Conservation (phyloP, 2,888 invertebrate genomes). For the Tribolium freemani region DNA sequence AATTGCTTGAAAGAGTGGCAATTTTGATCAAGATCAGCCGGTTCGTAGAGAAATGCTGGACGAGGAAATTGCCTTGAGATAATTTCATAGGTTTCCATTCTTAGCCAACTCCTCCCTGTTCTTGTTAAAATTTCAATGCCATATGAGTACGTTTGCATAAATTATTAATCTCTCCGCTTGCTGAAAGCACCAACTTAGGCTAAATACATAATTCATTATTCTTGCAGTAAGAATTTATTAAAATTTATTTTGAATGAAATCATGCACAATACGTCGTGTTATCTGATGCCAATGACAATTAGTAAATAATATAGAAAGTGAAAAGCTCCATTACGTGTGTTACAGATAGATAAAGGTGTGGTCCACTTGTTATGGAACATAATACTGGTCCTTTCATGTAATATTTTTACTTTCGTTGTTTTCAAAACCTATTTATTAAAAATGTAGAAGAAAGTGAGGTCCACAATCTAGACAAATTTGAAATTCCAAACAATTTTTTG, state of each 20-base stretch:
- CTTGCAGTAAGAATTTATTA: not conserved
- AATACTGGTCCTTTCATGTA: slow-evolving; percentile 4
- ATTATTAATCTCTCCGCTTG: slow-evolving; percentile 14
- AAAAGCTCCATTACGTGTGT: slow-evolving; percentile 33
- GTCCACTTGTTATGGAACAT: slow-evolving; percentile 27
- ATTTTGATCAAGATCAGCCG: slow-evolving; percentile 43
- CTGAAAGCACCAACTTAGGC: slow-evolving; percentile 2
- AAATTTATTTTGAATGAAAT: too few relatives aligned
- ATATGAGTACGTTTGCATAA: slow-evolving; percentile 26
- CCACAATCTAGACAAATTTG: slow-evolving; percentile 5
- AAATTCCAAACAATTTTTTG: not conserved
- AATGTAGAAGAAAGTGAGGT: slow-evolving; percentile 20
- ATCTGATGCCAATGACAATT: slow-evolving; percentile 19
- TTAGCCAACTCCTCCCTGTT: slow-evolving; percentile 43
- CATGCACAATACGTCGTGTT: not conserved
- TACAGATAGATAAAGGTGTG: slow-evolving; percentile 39
- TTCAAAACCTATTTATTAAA: slow-evolving; percentile 45
- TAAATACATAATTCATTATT: slow-evolving; percentile 20
- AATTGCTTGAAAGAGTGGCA: too few relatives aligned
- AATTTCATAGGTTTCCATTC: slow-evolving; percentile 40
- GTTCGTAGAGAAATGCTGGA: slow-evolving; percentile 38
- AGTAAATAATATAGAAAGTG: slow-evolving; percentile 31
- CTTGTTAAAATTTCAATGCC: slow-evolving; percentile 46
- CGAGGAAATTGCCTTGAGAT: slow-evolving; percentile 46
- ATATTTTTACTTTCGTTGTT: slow-evolving; percentile 47